These are phyloP conservation scores for Kobus ellipsiprymnus DNA, from an alignment of 2,113 vertebrate species.

Conservation along the genomic window DNA sequence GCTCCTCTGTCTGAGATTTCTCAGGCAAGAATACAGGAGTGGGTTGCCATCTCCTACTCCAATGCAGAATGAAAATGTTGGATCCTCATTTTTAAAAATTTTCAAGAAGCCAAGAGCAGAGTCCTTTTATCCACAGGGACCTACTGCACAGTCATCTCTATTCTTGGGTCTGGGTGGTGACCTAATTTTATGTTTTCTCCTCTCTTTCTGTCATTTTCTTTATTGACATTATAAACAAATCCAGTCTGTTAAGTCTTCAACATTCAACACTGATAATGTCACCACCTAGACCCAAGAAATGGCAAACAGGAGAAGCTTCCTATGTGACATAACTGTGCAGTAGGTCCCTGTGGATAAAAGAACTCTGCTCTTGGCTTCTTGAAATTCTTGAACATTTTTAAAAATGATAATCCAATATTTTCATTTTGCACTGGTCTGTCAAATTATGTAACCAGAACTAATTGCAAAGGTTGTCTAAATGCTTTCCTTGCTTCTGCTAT, in stretches of 20 bases:
- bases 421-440: not conserved
- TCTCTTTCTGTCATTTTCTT: not conserved
- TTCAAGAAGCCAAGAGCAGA: not conserved
- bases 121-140: fast-evolving
- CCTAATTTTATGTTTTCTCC: not conserved
- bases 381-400: not conserved
- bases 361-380: not conserved
- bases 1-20: not conserved
- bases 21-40: not conserved
- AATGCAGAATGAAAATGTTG: not conserved
- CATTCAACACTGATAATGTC: not conserved
- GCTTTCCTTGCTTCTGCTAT: not conserved
- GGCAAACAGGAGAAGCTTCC: not conserved
- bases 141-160: not conserved
- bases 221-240: not conserved
- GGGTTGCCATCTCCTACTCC: not conserved
- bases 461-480: not conserved
- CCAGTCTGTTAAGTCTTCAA: not conserved
- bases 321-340: not conserved
- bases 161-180: not conserved
- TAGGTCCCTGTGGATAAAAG: not conserved
- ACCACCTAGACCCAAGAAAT: not conserved
- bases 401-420: not conserved
- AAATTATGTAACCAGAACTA: not conserved
- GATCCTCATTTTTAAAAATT: not conserved